Evolutionary conservation across 2,888 invertebrate genomes (phyloP), one percentile per base, ranked within the genome.

Genomic region (Gryllus longicercus): DNA sequence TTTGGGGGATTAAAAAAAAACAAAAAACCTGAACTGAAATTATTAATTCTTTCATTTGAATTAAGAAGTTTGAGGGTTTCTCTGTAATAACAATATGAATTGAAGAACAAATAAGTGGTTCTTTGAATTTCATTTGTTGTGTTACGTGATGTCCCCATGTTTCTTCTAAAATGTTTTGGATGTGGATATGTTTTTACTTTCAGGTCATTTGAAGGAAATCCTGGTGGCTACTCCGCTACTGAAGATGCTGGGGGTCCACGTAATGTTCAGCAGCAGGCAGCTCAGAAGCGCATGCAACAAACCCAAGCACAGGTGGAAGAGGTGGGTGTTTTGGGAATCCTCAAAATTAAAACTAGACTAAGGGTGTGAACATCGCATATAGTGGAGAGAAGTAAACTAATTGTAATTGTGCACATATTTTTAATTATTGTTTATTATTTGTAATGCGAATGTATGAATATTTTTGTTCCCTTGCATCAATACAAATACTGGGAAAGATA

Each of bases 251-350:
- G 63, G 14, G 63, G 63, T 14, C 63, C 63, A 18, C 14, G 85
- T 79, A 86, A 84, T 74, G 85, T 86, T 75, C 86, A 86, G 82
- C 86, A 86, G 82, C 83, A 85, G 77, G 86, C 87, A 50, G 87
- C 88, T 79, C 87, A 91, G 84, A 90, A 90, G 85, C 88, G 91
- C 82, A 86, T 92, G 83, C 91, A 92, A 84, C 91, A 92, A 85
- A 91, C 92, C 74, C 92, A 92, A 85, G 92, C 92, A 83, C 91
- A 92, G 86, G 92, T 92, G 80, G 92, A 92, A 85, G 93, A 94
- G 87, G 88, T 87, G 82, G 82, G 83, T 81, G 25, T 76, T 2
- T 38, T 38, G 5, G 38, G 38, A 38, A 38, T 38, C 38, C 38
- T 21, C 10, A 50, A 21, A 21, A 18, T 23, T 18, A n/a, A 21